Evolutionary conservation across 2,113 vertebrate genomes (phyloP).

Genomic region (Lates calcarifer): DNA sequence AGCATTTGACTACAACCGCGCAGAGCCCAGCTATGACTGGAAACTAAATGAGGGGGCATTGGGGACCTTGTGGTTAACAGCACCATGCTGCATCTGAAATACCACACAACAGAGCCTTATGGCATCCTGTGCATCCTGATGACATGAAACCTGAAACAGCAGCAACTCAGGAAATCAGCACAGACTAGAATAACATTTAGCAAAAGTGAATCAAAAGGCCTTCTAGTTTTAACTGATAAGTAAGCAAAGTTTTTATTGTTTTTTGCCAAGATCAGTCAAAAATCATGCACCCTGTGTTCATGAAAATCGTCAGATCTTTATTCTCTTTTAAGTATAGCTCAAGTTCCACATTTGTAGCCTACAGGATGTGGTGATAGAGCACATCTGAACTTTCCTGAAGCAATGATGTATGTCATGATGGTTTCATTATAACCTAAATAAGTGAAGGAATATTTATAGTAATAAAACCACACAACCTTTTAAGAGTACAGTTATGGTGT

Average conservation of each 20-base stretch:
- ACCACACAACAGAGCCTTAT: background rate
- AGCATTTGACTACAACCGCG: background rate
- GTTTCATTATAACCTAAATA: background rate
- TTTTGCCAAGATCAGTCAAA: background rate
- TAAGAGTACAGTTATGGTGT: background rate
- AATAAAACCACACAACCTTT: no score
- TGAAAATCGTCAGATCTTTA: background rate
- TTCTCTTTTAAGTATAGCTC: background rate
- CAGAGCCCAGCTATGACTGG: background rate
- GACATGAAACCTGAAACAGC: background rate
- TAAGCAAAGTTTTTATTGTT: background rate
- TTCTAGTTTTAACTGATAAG: background rate
- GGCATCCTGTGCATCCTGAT: no score
- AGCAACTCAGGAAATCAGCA: background rate
- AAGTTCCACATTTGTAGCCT: background rate
- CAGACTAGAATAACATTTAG: no score
- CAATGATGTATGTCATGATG: background rate
- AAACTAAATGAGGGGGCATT: no score
- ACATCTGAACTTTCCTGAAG: background rate
- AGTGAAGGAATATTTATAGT: background rate
- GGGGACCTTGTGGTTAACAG: no score
- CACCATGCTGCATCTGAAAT: background rate
- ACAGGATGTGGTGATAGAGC: slow-evolving; percentile 14
- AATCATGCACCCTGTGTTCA: background rate
- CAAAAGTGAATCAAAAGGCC: background rate